Evolutionary conservation across 30 jellyfish, hydroid and myxozoan species (phyloP).

Genomic region (Cassiopea andromeda): DNA sequence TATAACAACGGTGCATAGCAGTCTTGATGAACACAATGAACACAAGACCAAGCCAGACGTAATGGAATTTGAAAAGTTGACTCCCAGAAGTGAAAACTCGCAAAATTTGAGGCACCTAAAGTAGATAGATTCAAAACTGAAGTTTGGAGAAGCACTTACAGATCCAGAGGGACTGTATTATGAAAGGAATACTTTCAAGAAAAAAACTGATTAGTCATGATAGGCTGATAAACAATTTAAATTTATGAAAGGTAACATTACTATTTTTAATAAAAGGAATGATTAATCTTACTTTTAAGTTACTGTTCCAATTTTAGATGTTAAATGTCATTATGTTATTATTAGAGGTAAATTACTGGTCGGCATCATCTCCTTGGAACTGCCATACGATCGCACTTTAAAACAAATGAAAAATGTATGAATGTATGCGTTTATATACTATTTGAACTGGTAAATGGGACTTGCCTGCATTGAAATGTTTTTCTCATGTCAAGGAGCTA

Average conservation of each 20-base stretch:
- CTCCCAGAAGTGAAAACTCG: constrained; percentile 24
- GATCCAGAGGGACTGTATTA: constrained; percentile 16
- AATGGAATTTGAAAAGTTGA: constrained; percentile 12
- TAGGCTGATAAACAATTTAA: constrained; percentile 38
- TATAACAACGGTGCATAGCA: constrained; percentile 20
- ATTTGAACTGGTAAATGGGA: too few species aligned
- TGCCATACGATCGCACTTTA: constrained; percentile 17
- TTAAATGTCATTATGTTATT: background rate
- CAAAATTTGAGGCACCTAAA: constrained; percentile 5
- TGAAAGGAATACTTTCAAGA: constrained; percentile 14
- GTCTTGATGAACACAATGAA: constrained; percentile 39
- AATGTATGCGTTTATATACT: too few species aligned
- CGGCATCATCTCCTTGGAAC: constrained; percentile 43
- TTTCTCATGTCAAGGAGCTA: too few species aligned
- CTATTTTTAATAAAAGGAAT: constrained; percentile 32
- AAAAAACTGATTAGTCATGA: constrained; percentile 32
- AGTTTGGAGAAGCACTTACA: constrained; percentile 14
- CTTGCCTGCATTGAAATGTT: too few species aligned
- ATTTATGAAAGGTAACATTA: constrained; percentile 25
- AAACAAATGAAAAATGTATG: constrained; percentile 30
- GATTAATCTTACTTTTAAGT: constrained; percentile 38
- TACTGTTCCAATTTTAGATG: background rate
- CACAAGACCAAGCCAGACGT: background rate
- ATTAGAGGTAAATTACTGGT: constrained; percentile 5
- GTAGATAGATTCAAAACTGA: constrained; percentile 23